Evolutionary conservation across 2,797 vertebrate species (phyloP).

Genomic region (Luscinia megarhynchos): DNA sequence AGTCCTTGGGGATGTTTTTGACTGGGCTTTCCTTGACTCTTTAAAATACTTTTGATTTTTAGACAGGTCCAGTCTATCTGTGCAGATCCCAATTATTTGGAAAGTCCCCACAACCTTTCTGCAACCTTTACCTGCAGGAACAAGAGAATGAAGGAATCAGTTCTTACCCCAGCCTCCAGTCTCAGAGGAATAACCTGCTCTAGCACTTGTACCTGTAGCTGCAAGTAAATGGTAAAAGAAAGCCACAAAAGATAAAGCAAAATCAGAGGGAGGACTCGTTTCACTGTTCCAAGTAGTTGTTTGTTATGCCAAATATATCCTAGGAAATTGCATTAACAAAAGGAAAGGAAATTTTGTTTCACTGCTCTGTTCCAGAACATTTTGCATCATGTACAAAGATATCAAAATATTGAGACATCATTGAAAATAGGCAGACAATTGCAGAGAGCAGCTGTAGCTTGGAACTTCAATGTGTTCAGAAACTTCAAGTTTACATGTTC

Average conservation of each 20-base stretch:
- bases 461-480: not conserved
- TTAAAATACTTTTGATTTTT: not conserved
- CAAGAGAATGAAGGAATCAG: not conserved
- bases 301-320: not conserved
- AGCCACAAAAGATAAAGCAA: not conserved
- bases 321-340: slow-evolving; percentile 28
- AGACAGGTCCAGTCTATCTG: not conserved
- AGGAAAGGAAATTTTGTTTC: slow-evolving; percentile 5
- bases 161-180: not conserved
- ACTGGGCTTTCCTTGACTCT: not conserved
- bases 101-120: not conserved
- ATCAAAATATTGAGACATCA: slow-evolving; percentile 63
- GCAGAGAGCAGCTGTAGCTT: not conserved
- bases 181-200: not conserved
- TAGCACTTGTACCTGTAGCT: not conserved
- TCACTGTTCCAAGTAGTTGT: not conserved
- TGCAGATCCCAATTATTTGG: not conserved
- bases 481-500: not conserved
- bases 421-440: slow-evolving; percentile 27
- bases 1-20: not conserved
- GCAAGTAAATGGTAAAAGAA: not conserved
- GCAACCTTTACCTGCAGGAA: not conserved
- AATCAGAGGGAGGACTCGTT: not conserved
- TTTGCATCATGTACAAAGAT: slow-evolving; percentile 15
- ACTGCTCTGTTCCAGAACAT: slow-evolving; percentile 15